Evolutionary conservation across 2,113 vertebrate species (phyloP), one percentile per base, ranked within the genome.

Genomic region (Lanius ludovicianus): DNA sequence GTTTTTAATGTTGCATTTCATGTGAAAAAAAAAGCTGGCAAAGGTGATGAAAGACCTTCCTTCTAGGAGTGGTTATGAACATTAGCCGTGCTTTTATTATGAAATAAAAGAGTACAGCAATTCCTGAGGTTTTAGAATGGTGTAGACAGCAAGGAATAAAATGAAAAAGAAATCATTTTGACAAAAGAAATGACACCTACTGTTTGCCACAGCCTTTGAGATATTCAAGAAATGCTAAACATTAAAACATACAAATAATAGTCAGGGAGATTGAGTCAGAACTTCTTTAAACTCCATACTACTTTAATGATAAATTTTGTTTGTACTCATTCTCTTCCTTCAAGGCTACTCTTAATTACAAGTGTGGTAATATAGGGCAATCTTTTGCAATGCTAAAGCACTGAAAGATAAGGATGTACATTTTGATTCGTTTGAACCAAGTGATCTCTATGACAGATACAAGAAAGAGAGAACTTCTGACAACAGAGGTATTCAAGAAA

Each of bases 311-410:
- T 91, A 64, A 20, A 73, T 94, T 94, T 90, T 74, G 46, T 69
- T 90, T 86, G 24, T 84, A 57, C 28, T 81, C 18, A 47, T 70
- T 87, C 47, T 92, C n/a, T 74, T 94, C 57, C 90, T 92, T 87
- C 44, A 57, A 50, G n/a, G 65, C 44, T 74, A 57, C 76, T 92
- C 73, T 78, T 95, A 92, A 94, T 94, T 92, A 89, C 31, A 20
- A 46, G 14, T 22, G 16, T 74, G 64, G 56, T 74, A 84, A 89
- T 74, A 52, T 21, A 70, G 41, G 31, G 12, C 13, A 60, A 65
- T 87, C 44, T 94, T 97, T 73, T 90, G 93, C 92, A 93, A 13
- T 68, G 83, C 79, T 92, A 75, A 93, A 90, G 67, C 91, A 56
- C 74, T 80, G 75, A 68, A 74, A 94, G 62, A 79, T 71, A 75